phyloP scores from a whole-genome alignment of 1,140 invertebrate genomes.

The Drosophila tsacasi region DNA sequence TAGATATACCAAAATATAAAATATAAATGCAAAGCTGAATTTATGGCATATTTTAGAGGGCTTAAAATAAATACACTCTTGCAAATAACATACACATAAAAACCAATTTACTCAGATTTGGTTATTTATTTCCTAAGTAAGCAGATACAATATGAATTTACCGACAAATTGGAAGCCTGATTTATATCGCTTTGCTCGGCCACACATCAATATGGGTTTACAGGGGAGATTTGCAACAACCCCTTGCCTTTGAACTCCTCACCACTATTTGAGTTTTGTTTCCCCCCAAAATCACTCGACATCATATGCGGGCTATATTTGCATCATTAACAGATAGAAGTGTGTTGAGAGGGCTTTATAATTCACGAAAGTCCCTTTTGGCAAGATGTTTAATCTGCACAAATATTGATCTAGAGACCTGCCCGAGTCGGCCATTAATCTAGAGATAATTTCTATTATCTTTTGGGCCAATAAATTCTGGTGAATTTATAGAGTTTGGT shows the following conservation, averaged over 20 bases:
- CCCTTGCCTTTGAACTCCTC: constrained; percentile 6
- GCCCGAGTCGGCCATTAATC: constrained; percentile 4
- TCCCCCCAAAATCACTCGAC: constrained; percentile 24
- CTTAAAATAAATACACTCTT: constrained; percentile 3
- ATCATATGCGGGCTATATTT: constrained; percentile 27
- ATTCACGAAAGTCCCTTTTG: constrained; percentile 3
- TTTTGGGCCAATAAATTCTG: background rate
- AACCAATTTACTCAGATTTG: constrained; percentile 36
- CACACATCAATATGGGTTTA: constrained; percentile 5
- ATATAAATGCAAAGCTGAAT: constrained; percentile 23
- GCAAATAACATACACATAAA: constrained; percentile 15
- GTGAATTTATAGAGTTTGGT: constrained; percentile 1
- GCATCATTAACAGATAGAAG: constrained; percentile 4
- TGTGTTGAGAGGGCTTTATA: background rate
- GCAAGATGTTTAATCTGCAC: constrained; percentile 7
- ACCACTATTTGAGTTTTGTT: constrained; percentile 14
- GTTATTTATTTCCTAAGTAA: constrained; percentile 43
- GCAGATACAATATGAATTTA: constrained; percentile 44
- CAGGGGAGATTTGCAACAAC: background rate
- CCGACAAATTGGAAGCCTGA: constrained; percentile 28
- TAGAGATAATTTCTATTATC: background rate
- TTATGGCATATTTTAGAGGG: constrained; percentile 7
- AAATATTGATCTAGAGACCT: constrained; percentile 5
- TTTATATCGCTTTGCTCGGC: constrained; percentile 20
- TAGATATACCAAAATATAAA: background rate